These are phyloP conservation scores for Nibea albiflora DNA, from an alignment of 2,113 vertebrate species.

Conservation along the genomic window DNA sequence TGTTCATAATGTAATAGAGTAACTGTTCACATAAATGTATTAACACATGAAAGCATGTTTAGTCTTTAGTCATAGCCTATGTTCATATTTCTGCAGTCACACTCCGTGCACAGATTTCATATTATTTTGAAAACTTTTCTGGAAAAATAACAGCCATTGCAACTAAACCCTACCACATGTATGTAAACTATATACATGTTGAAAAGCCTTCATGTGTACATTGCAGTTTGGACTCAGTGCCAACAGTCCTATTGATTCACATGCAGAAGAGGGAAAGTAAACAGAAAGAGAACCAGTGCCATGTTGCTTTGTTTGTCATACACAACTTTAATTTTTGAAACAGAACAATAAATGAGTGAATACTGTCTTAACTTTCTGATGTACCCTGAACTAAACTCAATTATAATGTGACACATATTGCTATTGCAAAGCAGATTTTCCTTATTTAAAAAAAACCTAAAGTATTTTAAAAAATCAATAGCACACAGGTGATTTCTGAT, in stretches of 20 bases:
- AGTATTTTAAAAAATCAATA: slow-evolving; percentile 69
- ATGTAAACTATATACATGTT: slow-evolving; percentile 56
- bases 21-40: background rate
- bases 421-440: slow-evolving; percentile 37
- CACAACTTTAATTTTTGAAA: slow-evolving; percentile 55
- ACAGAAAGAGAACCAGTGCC: slow-evolving; percentile 44
- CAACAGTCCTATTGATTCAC: background rate
- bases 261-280: slow-evolving; percentile 37
- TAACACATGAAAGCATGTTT: background rate
- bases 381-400: background rate
- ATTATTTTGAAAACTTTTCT: slow-evolving; percentile 60
- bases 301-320: slow-evolving; percentile 74
- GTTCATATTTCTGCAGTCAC: background rate
- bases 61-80: background rate
- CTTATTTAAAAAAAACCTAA: slow-evolving; percentile 71
- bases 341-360: slow-evolving; percentile 38
- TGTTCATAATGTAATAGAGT: background rate
- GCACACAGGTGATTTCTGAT: slow-evolving; percentile 80
- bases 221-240: slow-evolving; percentile 4
- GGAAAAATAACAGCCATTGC: slow-evolving; percentile 63
- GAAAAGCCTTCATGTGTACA: slow-evolving; percentile 31
- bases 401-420: slow-evolving; percentile 9
- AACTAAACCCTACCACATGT: slow-evolving; percentile 33
- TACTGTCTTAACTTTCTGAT: slow-evolving; percentile 26
- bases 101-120: slow-evolving; percentile 4